phyloP scores from a whole-genome alignment of 2,113 vertebrate genomes.

The Eira barbara region DNA sequence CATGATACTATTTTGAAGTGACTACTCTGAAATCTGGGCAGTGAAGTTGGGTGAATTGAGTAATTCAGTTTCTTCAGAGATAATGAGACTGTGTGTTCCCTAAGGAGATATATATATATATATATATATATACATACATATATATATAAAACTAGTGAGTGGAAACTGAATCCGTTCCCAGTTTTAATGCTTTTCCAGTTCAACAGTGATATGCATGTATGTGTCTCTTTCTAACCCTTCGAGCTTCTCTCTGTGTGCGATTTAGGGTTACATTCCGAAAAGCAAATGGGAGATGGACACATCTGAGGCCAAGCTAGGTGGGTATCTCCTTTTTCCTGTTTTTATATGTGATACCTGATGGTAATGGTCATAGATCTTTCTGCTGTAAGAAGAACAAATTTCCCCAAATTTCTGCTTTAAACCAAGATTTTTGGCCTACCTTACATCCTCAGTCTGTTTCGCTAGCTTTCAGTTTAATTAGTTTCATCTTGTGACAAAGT shows the following conservation, averaged over 20 bases:
- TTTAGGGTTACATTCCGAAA: slow-evolving; percentile 99
- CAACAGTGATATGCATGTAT: slow-evolving; percentile 84
- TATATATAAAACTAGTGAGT: slow-evolving; percentile 76
- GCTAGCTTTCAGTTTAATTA: slow-evolving; percentile 39
- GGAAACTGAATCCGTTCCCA: slow-evolving; percentile 76
- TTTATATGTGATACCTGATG: slow-evolving; percentile 81
- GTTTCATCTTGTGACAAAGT: slow-evolving; percentile 30
- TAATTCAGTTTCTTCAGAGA: slow-evolving; percentile 75
- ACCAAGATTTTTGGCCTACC: slow-evolving; percentile 47
- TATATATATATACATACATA: slow-evolving; percentile 49
- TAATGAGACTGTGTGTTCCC: slow-evolving; percentile 75
- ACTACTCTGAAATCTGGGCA: slow-evolving; percentile 50
- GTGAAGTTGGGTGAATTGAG: slow-evolving; percentile 68
- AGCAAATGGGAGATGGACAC: slow-evolving; percentile 99
- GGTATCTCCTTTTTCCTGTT: slow-evolving; percentile 88
- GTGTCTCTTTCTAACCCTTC: slow-evolving; percentile 92
- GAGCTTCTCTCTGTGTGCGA: slow-evolving; percentile 97
- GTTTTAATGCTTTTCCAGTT: slow-evolving; percentile 86
- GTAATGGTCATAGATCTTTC: slow-evolving; percentile 77
- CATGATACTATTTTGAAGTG: slow-evolving; percentile 39
- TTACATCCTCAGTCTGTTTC: slow-evolving; percentile 17
- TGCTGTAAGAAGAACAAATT: slow-evolving; percentile 50
- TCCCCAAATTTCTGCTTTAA: slow-evolving; percentile 40
- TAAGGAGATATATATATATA: slow-evolving; percentile 77
- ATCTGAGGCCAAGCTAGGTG: slow-evolving; percentile 99